A percentile compares a stretch with the other conserved stretches of the same genome.
phyloP scores from a whole-genome alignment of 2,888 invertebrate genomes.

The Mesopsocus fuscifrons region DNA sequence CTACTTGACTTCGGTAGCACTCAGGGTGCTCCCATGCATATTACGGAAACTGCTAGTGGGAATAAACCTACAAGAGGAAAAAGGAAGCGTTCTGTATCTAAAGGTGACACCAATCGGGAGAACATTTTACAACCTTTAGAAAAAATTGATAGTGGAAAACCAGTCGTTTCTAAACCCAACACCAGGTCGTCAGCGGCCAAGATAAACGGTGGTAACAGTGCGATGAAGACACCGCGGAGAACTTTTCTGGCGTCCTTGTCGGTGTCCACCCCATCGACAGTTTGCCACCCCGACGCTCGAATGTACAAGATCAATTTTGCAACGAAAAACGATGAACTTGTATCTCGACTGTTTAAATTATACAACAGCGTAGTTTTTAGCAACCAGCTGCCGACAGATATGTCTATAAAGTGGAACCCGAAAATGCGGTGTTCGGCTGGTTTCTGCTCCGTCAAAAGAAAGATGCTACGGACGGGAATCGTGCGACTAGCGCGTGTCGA shows the following conservation, averaged over 20 bases:
- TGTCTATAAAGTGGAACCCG: slow-evolving; percentile 60
- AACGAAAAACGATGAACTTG: slow-evolving; percentile 41
- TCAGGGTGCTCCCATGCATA: no score
- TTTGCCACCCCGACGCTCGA: slow-evolving; percentile 39
- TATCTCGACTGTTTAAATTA: slow-evolving; percentile 41
- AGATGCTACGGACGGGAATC: slow-evolving; percentile 22
- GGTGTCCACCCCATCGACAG: neutral
- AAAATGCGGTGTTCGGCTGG: slow-evolving; percentile 71
- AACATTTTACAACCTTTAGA: no score
- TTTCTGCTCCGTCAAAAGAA: slow-evolving; percentile 31
- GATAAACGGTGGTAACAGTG: no score
- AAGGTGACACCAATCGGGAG: no score
- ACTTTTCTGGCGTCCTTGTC: neutral
- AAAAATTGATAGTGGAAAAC: no score
- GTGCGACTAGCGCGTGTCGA: no score
- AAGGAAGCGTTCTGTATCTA: no score
- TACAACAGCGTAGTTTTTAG: slow-evolving; percentile 62
- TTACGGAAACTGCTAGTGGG: no score
- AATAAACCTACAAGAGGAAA: no score
- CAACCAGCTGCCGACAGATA: slow-evolving; percentile 40
- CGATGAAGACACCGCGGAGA: neutral
- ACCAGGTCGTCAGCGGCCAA: no score
- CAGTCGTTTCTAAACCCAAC: no score
- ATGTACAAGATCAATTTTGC: slow-evolving; percentile 48
- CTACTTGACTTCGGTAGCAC: no score